Evolutionary conservation across 2,797 vertebrate species (phyloP).

Genomic region (Macropodus opercularis): DNA sequence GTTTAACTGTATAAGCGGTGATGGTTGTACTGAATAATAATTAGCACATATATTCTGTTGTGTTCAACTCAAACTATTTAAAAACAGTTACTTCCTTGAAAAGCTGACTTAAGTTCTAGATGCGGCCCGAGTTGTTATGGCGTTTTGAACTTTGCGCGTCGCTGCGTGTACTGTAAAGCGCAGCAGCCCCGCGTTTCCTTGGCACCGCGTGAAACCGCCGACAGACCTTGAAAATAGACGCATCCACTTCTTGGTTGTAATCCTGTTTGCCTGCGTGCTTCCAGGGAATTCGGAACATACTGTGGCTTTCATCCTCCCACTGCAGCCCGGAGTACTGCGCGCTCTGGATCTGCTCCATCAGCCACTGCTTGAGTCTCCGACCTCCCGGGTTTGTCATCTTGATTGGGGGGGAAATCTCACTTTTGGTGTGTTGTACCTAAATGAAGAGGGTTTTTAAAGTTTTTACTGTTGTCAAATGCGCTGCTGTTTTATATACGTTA

Average conservation of each 20-base stretch:
- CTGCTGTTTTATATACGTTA: too few relatives aligned
- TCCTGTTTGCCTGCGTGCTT: constrained; percentile 98
- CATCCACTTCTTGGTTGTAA: constrained; percentile 98
- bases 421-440: constrained; percentile 8
- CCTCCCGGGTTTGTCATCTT: constrained; percentile 88
- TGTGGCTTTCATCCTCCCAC: constrained; percentile 92
- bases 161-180: not conserved
- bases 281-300: constrained; percentile 97
- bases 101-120: not conserved
- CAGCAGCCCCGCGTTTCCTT: not conserved
- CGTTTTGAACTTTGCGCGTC: constrained; percentile 7
- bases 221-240: constrained; percentile 96
- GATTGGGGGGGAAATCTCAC: constrained; percentile 5
- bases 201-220: not conserved
- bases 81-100: not conserved
- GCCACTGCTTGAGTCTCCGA: constrained; percentile 95
- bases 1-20: too few relatives aligned
- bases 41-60: not conserved
- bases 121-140: not conserved
- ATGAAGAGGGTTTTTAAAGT: too few relatives aligned
- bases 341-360: constrained; percentile 96
- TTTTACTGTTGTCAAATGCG: not conserved
- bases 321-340: constrained; percentile 88
- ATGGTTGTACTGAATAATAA: not conserved
- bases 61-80: not conserved